A percentile compares a stretch with the other conserved stretches of the same genome.
phyloP scores from a whole-genome alignment of 1,140 invertebrate genomes.

The Scaptomyza montana region DNA sequence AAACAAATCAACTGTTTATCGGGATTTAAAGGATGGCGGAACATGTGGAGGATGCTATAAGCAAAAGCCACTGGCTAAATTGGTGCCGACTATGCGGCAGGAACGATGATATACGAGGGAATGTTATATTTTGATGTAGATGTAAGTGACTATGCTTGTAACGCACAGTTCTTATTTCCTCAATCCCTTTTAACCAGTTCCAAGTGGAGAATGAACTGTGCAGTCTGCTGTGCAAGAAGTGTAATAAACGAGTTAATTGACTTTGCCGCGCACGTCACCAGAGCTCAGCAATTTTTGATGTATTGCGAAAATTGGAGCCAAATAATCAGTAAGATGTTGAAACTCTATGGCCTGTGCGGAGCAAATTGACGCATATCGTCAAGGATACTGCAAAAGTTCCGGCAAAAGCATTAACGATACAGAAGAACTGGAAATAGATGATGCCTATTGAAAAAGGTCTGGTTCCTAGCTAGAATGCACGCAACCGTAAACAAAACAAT shows the following conservation, averaged over 20 bases:
- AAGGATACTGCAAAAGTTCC: background rate
- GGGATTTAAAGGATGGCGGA: background rate
- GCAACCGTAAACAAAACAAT: background rate
- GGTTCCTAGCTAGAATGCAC: background rate
- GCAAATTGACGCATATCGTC: constrained; percentile 68
- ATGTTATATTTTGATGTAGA: constrained; percentile 65
- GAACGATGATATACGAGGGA: constrained; percentile 44
- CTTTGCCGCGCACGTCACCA: constrained; percentile 8
- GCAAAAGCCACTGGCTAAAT: constrained; percentile 37
- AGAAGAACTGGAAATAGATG: background rate
- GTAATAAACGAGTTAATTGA: constrained; percentile 40
- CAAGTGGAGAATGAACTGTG: constrained; percentile 42
- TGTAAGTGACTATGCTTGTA: constrained; percentile 17
- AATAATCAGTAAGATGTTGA: constrained; percentile 45
- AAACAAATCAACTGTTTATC: too few species aligned
- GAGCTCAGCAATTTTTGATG: constrained; percentile 43
- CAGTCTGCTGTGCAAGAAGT: constrained; percentile 45
- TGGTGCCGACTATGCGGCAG: constrained; percentile 61
- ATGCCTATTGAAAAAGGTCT: constrained; percentile 30
- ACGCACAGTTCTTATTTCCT: constrained; percentile 1
- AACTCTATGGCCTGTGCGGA: constrained; percentile 45
- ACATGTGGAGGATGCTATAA: background rate
- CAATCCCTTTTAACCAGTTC: constrained; percentile 51
- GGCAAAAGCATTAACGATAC: background rate
- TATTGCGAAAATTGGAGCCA: constrained; percentile 46